Base-by-base conservation (phyloP, 2,113 vertebrate genomes). In the Entomyzon cyanotis region DNA sequence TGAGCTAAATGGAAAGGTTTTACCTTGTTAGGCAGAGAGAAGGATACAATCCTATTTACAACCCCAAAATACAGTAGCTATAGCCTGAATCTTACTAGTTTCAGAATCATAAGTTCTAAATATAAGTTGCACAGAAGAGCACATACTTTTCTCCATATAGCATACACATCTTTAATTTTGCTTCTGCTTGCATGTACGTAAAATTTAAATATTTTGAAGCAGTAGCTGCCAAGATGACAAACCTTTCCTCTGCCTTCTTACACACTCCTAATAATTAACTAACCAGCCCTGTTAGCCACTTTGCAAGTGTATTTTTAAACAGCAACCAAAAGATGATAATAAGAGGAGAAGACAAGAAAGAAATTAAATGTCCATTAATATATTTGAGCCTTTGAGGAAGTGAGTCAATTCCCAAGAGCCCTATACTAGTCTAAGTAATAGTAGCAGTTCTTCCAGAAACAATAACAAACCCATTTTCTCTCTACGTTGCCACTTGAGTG, bases 391-490 rank as follows among this genome's bases (percentile, higher is more conserved):
- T 93, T 87, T 69, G 42, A 95, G 81, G 87, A 87, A 93, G 67
- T 79, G 81, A 89, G 87, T 95, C 59, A 89, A 73, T 49, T 91
- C 93, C 82, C 89, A 89, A 39, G 91, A 90, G 89, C 55, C 42
- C 70, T 87, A 44, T 87, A 33, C 46, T 28, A 55, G 65, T 50
- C 62, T 76, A 82, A 91, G 78, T 81, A 90, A 92, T 75, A 91
- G 77, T 21, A 8, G 5, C 49, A 86, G 55, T 81, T 94, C 81
- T 87, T 95, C 62, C 59, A 89, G 81, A 95, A 96, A 90, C 81
- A 92, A 87, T 85, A 90, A 93, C 85, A 92, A 91, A 90, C 63
- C 41, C 46, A 75, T 94, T 93, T 94, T 93, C 77, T 83, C 35
- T 78, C 52, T 78, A 19, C 55, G 33, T 76, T 95, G 79, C 75